Base-by-base conservation (phyloP, 2,113 vertebrate species). In the Mola mola region DNA sequence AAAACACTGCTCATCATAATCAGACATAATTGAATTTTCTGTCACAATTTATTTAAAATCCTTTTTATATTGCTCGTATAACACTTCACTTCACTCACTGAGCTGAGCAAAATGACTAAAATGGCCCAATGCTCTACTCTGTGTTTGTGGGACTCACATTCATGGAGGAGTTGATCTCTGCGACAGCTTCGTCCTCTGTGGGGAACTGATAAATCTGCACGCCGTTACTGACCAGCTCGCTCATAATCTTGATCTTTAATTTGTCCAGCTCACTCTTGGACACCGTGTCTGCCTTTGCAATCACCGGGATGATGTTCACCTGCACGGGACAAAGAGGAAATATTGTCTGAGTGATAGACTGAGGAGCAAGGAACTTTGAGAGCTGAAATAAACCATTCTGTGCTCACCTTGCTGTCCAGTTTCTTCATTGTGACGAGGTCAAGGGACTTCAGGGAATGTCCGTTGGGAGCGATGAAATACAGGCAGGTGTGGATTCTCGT, bases 131-230 rank as follows among this genome's bases (percentile, higher is more conserved):
- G n/a, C n/a, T n/a, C n/a, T n/a, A n/a, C n/a, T n/a, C n/a, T n/a
- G 9, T 55, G 25, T 22, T 57, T 75, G 12, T 37, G n/a, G 21
- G 26, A 91, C 96, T 95, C 88, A 99, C 97, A 10, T 99, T 98
- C 96, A 99, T 97, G 68, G 96, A 94, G 0, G 94, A 94, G 40
- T 99, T 99, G 75, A 98, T 95, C 89, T 98, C 97, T 0, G 96
- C 91, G 0, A 99, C 92, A 0, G 95, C 95, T 63, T 97, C 97
- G 0, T 99, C 96, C 0, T 98, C 96, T 0, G 95, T 98, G 40
- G 97, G 96, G 75, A 98, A 98, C 91, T 98, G 96, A 60, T 99
- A 98, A 75, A 99, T 96, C 89, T 98, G 97, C 53, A 99, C 95
- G 0, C 97, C 97, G 0, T 99, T 98, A 86, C 95, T 98, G 73